Evolutionary conservation across 2,888 invertebrate species (phyloP).

Genomic region (Poecilobothrus nobilitatus): DNA sequence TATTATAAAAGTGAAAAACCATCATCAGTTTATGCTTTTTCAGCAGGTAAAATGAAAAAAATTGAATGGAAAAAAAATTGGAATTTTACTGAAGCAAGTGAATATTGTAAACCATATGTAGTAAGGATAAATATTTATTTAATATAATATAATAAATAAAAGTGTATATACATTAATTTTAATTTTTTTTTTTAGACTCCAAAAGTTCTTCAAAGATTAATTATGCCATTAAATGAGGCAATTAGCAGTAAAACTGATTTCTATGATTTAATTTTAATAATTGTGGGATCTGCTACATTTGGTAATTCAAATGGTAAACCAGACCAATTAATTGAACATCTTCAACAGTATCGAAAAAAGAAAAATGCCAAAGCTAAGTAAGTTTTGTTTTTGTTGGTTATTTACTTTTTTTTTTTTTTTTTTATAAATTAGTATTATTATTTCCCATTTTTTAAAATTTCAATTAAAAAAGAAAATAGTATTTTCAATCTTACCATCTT

Average conservation of each 20-base stretch:
- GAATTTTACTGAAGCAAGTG: constrained; percentile 25
- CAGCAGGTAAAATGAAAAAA: constrained; percentile 24
- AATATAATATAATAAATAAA: too few species aligned
- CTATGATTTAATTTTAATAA: constrained; percentile 37
- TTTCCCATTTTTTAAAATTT: too few species aligned
- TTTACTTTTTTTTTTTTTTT: not conserved
- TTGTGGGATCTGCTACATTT: constrained; percentile 37
- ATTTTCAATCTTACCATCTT: too few species aligned
- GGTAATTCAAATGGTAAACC: constrained; percentile 34
- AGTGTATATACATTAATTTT: not conserved
- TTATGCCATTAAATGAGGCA: constrained; percentile 30
- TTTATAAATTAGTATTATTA: constrained; percentile 15
- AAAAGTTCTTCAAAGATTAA: constrained; percentile 31
- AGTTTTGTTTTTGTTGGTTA: constrained; percentile 18
- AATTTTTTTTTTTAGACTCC: constrained; percentile 22
- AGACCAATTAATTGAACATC: constrained; percentile 24
- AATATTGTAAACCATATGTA: constrained; percentile 18
- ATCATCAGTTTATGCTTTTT: constrained; percentile 32
- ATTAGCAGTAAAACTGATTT: constrained; percentile 23
- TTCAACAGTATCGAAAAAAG: constrained; percentile 33
- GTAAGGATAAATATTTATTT: constrained; percentile 17
- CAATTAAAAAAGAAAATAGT: too few species aligned
- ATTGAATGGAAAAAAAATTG: constrained; percentile 30
- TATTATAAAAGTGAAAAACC: constrained; percentile 33
- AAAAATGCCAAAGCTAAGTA: constrained; percentile 36